phyloP scores from a whole-genome alignment of 2,888 invertebrate genomes.

The Athalia cordata region DNA sequence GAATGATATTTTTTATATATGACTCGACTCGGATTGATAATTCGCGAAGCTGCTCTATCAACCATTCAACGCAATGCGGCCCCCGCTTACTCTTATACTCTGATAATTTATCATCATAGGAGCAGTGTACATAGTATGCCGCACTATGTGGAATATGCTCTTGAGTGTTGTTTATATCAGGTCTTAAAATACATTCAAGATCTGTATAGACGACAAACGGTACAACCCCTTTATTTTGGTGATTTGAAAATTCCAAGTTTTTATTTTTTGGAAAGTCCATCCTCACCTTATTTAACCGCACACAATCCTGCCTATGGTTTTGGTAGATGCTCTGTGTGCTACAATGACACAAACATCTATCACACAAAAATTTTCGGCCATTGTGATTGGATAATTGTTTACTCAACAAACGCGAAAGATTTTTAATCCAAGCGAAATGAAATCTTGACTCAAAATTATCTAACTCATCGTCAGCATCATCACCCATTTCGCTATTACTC shows the following conservation, averaged over 20 bases:
- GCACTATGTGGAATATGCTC: too few relatives aligned
- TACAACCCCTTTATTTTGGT: too few relatives aligned
- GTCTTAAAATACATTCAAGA: too few relatives aligned
- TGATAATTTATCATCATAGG: conserved; percentile 34
- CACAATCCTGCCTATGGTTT: too few relatives aligned
- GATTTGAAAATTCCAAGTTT: too few relatives aligned
- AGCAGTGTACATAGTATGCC: too few relatives aligned
- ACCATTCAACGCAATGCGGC: conserved; percentile 48
- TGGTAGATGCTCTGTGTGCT: too few relatives aligned
- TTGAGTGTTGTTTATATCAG: too few relatives aligned
- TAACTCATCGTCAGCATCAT: neutral
- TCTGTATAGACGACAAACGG: too few relatives aligned
- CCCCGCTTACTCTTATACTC: conserved; percentile 45
- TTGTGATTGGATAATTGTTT: neutral
- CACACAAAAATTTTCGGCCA: neutral
- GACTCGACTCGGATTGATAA: too few relatives aligned
- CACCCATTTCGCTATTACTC: neutral
- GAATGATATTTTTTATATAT: conserved; percentile 28
- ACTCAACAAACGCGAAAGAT: conserved; percentile 49
- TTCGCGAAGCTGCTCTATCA: conserved; percentile 44
- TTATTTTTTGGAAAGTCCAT: too few relatives aligned
- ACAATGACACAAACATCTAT: conserved; percentile 54
- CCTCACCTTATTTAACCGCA: too few relatives aligned
- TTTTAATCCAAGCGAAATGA: conserved; percentile 44
- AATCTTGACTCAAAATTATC: neutral